Base-by-base conservation (phyloP, 2,888 invertebrate genomes). In the Glyphotaelius pellucidus region DNA sequence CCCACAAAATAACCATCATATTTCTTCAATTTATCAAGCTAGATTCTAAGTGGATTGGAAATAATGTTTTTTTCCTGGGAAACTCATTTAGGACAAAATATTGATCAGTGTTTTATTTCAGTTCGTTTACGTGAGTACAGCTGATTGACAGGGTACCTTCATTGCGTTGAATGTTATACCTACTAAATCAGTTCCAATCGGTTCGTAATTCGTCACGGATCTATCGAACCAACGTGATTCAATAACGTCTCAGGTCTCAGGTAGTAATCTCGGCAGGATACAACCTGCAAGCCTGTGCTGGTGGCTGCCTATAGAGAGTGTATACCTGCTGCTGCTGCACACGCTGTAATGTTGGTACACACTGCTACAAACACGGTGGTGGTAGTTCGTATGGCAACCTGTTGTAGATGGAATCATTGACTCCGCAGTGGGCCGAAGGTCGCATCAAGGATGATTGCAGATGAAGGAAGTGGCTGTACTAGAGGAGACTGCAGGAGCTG, bases 391-490 rank as follows among this genome's bases (percentile, higher is more conserved):
- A 67, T 9, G 25, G 25, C 80, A 89, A 89, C 88, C 88, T 89
- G 88, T 32, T 79, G 88, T 79, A 32, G 88, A 79, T n/a, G 88
- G 88, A 89, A 79, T 89, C 88, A 35, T 89, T 89, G 88, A 89
- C 88, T 79, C 88, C 88, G 67, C 35, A 80, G 88, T 89, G 88
- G 88, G 88, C 88, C 79, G 88, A 89, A 89, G 88, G 88, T 89
- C 79, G 79, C 67, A 12, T 35, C 88, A 89, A 89, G 88, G 88
- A 89, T 89, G 86, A 79, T 31, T 32, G 88, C 32, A 80, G 32
- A 42, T 42, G 86, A 79, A 89, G 88, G 88, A 89, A 89, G 88
- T 80, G n/a, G 80, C 35, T 42, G 12, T 12, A 42, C 42, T 86
- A 9, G 86, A 38, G 84, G 38, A 35, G 38, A 84, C 84, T 81